phyloP scores from a whole-genome alignment of 2,888 invertebrate genomes.

The Vesta saturnalis region DNA sequence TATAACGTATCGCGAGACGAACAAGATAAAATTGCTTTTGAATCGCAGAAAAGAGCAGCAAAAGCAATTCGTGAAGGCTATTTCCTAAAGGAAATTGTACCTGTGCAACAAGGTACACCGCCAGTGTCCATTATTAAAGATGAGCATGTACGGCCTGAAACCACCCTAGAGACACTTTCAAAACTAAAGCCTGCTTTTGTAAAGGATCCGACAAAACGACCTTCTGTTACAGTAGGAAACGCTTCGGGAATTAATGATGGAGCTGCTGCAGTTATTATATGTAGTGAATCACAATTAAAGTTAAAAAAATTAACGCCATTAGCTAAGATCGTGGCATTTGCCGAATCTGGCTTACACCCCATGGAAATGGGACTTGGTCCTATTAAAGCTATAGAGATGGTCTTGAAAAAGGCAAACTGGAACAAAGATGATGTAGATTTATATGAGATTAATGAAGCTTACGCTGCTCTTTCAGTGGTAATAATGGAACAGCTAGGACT shows the following conservation, averaged over 20 bases:
- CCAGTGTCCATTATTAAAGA: constrained; percentile 61
- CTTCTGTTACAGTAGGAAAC: constrained; percentile 79
- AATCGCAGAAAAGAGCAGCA: constrained; percentile 74
- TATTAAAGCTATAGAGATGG: constrained; percentile 72
- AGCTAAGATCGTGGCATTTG: constrained; percentile 79
- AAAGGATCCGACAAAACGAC: constrained; percentile 67
- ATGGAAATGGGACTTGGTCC: constrained; percentile 83
- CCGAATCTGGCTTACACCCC: constrained; percentile 83
- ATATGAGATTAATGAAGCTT: constrained; percentile 89
- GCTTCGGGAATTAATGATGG: constrained; percentile 89
- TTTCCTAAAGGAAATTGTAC: constrained; percentile 78
- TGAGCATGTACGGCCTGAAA: constrained; percentile 74
- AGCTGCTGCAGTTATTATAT: constrained; percentile 84
- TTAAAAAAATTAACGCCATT: constrained; percentile 70
- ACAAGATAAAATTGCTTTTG: constrained; percentile 76
- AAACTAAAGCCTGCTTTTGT: constrained; percentile 74
- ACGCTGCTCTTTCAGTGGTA: constrained; percentile 79
- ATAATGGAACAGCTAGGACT: constrained; percentile 72
- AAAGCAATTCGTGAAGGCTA: constrained; percentile 69
- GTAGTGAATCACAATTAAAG: constrained; percentile 69
- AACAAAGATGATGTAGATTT: constrained; percentile 78
- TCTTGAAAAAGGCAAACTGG: constrained; percentile 75
- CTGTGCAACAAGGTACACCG: constrained; percentile 60
- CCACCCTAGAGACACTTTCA: constrained; percentile 68
- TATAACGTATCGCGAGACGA: constrained; percentile 72